Evolutionary conservation across 2,888 invertebrate species (phyloP), one percentile per base, ranked within the genome.

Genomic region (Cheilosia vulpina): DNA sequence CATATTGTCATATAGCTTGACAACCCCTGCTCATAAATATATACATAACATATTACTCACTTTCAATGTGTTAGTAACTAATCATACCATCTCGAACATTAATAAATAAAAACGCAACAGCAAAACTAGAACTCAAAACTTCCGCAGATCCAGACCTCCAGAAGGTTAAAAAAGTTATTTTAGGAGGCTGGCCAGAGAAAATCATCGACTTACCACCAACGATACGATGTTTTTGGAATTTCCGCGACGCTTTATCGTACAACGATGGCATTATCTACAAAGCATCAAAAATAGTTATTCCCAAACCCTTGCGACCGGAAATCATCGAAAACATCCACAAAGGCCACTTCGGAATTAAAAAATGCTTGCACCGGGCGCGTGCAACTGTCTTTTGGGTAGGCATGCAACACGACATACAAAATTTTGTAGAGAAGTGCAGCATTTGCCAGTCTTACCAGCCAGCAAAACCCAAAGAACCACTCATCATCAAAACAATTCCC

Each of bases 241-340:
- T 87, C 47, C 68, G 81, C 13, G 84, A 78, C 15, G 84, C 82
- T 19, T 41, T 87, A 34, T 69, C 66, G 7, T 43, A 6, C 15
- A 34, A 69, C 6, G 65, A 79, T 13, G 82, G 60, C 24, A 73
- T 80, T 7, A 43, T 87, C n/a, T 77, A 66, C 38, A 87, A 87
- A 75, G 73, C 76, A 6, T 53, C 58, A 0, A 87, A 83, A 87
- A 71, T 68, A 2, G 38, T 81, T 13, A 76, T 85, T 62, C 75
- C 87, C 19, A 52, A 27, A 15, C 6, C 19, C 7, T 1, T 62
- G 3, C 34, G 15, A 43, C 17, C 41, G 2, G n/a, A 43, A 24
- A 50, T 17, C n/a, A 27, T 47, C 19, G 31, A 34, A 24, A 4
- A 47, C 11, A 27, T 47, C 2, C 43, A 62, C 45, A 27, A n/a